Evolutionary conservation across 2,797 vertebrate genomes (phyloP).

Genomic region (Selene dorsalis): DNA sequence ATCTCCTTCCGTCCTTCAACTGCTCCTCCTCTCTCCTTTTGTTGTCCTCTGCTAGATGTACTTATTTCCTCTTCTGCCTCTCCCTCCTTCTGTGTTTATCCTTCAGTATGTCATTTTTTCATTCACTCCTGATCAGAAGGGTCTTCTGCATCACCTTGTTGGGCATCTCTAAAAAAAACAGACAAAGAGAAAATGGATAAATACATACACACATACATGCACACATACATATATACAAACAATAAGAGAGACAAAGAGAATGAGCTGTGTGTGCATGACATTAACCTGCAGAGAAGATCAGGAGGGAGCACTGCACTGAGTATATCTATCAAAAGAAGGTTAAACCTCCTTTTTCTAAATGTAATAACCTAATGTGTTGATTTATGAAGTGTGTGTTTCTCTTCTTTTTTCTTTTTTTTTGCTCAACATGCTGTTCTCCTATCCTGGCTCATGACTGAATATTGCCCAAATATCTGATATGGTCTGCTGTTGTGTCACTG

Average conservation of each 20-base stretch:
- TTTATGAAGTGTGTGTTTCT: background rate
- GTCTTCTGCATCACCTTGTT: slow-evolving; percentile 39
- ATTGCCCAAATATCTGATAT: background rate
- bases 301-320: too few species aligned
- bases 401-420: background rate
- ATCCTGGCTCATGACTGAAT: background rate
- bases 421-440: background rate
- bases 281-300: too few species aligned
- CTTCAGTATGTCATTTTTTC: background rate
- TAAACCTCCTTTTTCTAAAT: background rate
- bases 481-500: too few species aligned
- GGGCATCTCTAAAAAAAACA: slow-evolving; percentile 56
- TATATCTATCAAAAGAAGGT: too few species aligned
- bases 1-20: slow-evolving; percentile 4
- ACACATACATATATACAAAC: too few species aligned
- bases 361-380: background rate
- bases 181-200: slow-evolving; percentile 43
- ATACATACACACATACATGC: too few species aligned
- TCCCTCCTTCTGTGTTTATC: background rate
- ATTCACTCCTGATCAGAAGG: slow-evolving; percentile 35
- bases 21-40: background rate
- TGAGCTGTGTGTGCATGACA: too few species aligned
- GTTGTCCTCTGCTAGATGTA: background rate
- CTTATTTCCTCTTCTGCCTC: slow-evolving; percentile 11
- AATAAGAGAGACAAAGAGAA: too few species aligned